phyloP scores from a whole-genome alignment of 2,888 invertebrate genomes.

The Ennomos quercinarius region DNA sequence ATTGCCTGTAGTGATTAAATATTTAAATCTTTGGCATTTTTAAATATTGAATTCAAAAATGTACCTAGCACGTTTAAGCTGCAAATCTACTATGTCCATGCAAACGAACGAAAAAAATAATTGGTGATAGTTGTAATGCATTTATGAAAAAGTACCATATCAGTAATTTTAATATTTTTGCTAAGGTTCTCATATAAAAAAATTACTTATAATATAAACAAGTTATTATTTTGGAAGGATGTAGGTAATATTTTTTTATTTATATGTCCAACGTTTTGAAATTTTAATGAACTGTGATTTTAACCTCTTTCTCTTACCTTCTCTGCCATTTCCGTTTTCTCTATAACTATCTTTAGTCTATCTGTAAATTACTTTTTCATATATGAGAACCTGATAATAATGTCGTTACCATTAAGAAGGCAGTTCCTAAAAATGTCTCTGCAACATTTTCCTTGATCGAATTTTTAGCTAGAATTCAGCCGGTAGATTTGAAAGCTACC shows the following conservation, averaged over 20 bases:
- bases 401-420: slow-evolving; percentile 18
- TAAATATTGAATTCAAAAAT: slow-evolving; percentile 4
- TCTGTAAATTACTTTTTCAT: slow-evolving; percentile 8
- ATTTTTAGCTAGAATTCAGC: slow-evolving; percentile 59
- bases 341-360: neutral
- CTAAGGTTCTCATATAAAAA: no score
- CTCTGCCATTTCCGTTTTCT: no score
- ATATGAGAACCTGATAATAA: slow-evolving; percentile 16
- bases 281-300: no score
- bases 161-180: slow-evolving; percentile 33
- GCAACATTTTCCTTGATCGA: slow-evolving; percentile 45
- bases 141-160: slow-evolving; percentile 52
- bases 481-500: slow-evolving; percentile 68
- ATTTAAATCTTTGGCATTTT: no score
- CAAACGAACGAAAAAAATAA: slow-evolving; percentile 35
- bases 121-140: slow-evolving; percentile 59
- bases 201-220: no score
- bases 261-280: no score
- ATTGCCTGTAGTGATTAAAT: no score
- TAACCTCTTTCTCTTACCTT: no score
- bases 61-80: slow-evolving; percentile 1
- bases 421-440: slow-evolving; percentile 37
- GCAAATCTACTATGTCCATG: slow-evolving; percentile 57
- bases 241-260: no score
- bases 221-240: no score